Evolutionary conservation across 2,113 vertebrate genomes (phyloP).

Genomic region (Microcebus ravelobensis): DNA sequence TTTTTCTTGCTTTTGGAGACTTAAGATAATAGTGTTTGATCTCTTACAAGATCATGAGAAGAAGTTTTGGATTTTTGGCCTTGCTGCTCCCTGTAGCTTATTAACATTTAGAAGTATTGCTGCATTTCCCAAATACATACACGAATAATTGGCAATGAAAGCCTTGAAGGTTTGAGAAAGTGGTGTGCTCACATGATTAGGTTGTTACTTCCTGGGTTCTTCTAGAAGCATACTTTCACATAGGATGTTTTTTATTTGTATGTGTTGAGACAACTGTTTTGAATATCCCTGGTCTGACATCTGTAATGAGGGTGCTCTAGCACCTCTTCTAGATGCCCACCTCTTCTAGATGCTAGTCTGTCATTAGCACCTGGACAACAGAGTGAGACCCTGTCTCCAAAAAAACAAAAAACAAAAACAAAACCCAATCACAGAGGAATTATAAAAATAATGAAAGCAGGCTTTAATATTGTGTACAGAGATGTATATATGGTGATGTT

Average conservation of each 20-base stretch:
- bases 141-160: neutral
- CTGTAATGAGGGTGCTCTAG: neutral
- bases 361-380: too few species aligned
- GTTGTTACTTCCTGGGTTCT: neutral
- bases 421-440: neutral
- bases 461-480: neutral
- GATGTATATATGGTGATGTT: fast-evolving
- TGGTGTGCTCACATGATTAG: neutral
- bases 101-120: neutral
- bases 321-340: neutral
- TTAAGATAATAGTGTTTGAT: neutral
- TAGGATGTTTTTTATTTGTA: neutral
- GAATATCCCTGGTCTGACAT: neutral
- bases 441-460: neutral
- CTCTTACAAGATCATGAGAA: neutral
- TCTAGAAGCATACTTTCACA: neutral
- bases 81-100: neutral
- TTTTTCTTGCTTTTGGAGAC: neutral
- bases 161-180: neutral
- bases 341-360: neutral
- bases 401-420: too few species aligned
- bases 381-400: too few species aligned
- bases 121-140: neutral
- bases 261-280: neutral
- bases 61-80: neutral